These are phyloP conservation scores for Archaeoteleia sp. DNA, from an alignment of 2,888 invertebrate species.

Conservation along the genomic window DNA sequence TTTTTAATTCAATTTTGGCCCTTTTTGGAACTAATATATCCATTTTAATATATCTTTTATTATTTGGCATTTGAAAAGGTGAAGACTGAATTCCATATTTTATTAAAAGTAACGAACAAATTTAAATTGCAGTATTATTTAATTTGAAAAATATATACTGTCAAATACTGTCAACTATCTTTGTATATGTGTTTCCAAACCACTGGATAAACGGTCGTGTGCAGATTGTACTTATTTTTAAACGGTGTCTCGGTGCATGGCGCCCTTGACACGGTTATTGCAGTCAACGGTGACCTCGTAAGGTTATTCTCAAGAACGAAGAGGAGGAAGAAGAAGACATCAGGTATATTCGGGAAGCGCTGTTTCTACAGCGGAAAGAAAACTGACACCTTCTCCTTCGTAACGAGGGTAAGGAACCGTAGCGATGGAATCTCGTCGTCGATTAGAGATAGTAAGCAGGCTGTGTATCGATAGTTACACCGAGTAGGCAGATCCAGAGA, in stretches of 20 bases:
- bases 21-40: too few relatives aligned
- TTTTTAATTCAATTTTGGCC: too few relatives aligned
- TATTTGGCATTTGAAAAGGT: too few relatives aligned
- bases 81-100: too few relatives aligned
- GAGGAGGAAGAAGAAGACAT: background rate
- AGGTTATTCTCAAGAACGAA: conserved; percentile 27
- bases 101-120: too few relatives aligned
- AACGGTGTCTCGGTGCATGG: conserved; percentile 28
- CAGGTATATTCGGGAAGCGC: too few relatives aligned
- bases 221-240: background rate
- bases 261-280: conserved; percentile 58
- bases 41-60: too few relatives aligned
- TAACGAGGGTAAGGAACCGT: conserved; percentile 22
- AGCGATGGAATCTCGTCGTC: conserved; percentile 38
- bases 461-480: conserved; percentile 35
- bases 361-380: background rate
- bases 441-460: conserved; percentile 43
- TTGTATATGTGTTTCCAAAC: too few relatives aligned
- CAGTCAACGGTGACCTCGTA: conserved; percentile 42
- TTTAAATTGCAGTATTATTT: too few relatives aligned
- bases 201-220: too few relatives aligned
- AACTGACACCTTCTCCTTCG: conserved; percentile 2
- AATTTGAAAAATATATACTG: too few relatives aligned
- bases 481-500: conserved; percentile 38
- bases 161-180: too few relatives aligned